Conservation (phyloP, 1,140 invertebrate species). For the Galendromus occidentalis region DNA sequence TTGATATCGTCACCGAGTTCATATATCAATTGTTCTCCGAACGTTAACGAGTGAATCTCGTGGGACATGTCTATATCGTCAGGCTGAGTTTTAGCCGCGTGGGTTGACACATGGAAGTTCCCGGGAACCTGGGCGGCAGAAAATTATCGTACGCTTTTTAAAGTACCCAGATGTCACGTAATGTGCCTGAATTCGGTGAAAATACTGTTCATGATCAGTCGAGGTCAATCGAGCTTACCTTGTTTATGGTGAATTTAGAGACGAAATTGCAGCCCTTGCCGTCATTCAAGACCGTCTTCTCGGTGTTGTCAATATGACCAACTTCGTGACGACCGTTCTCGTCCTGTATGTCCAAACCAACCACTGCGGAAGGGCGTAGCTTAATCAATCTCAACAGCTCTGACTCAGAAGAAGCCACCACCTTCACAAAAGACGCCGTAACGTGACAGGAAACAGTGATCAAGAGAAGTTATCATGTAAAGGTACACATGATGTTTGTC, state of each 20-base stretch:
- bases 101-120: slow-evolving; percentile 43
- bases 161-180: not conserved
- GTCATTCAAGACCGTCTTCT: slow-evolving; percentile 31
- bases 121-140: slow-evolving; percentile 40
- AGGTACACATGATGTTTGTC: no score
- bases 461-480: no score
- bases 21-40: slow-evolving; percentile 31
- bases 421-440: not conserved
- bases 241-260: slow-evolving; percentile 37
- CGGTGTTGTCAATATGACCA: slow-evolving; percentile 38
- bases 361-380: slow-evolving; percentile 24
- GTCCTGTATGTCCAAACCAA: slow-evolving; percentile 43
- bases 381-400: no score
- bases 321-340: slow-evolving; percentile 43
- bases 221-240: slow-evolving; percentile 30
- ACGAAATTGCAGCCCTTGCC: slow-evolving; percentile 36
- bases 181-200: slow-evolving; percentile 14
- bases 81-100: slow-evolving; percentile 35
- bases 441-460: not conserved
- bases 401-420: no score
- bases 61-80: slow-evolving; percentile 38
- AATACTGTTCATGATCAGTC: no score
- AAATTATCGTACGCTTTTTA: no score
- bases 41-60: slow-evolving; percentile 35
- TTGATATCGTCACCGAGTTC: slow-evolving; percentile 14